Evolutionary conservation across 37 sponge, comb jelly and placozoan species (phyloP).

Genomic region (Aplysina aerophoba): DNA sequence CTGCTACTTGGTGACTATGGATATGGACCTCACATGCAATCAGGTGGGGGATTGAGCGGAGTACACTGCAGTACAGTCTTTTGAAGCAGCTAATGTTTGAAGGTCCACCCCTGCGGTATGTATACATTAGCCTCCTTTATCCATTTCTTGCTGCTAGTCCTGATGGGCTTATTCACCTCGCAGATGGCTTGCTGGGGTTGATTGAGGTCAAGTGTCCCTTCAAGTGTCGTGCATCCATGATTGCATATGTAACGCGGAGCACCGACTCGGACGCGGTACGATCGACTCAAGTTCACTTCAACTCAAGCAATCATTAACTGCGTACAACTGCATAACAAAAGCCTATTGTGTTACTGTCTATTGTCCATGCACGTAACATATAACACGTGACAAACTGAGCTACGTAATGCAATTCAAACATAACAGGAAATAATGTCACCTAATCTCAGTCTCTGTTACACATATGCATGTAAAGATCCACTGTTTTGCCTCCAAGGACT

Average conservation of each 20-base stretch:
- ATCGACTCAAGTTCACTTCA: too few relatives aligned
- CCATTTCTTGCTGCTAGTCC: slow-evolving; percentile 9
- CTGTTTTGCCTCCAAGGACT: not conserved
- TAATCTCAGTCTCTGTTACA: too few relatives aligned
- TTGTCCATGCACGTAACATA: too few relatives aligned
- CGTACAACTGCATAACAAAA: too few relatives aligned
- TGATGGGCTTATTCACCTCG: slow-evolving; percentile 4
- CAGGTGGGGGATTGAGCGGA: slow-evolving; percentile 8
- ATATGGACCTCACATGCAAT: slow-evolving; percentile 22
- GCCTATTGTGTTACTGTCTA: too few relatives aligned
- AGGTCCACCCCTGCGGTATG: slow-evolving; percentile 22
- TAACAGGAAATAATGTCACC: too few relatives aligned
- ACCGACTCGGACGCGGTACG: too few relatives aligned
- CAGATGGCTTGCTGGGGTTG: not conserved
- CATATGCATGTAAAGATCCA: slow-evolving; percentile 32
- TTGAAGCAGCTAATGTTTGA: slow-evolving; percentile 16
- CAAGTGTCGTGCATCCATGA: slow-evolving; percentile 2
- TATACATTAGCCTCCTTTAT: not conserved
- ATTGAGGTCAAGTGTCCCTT: slow-evolving; percentile 34
- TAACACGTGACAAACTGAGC: too few relatives aligned
- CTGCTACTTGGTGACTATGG: slow-evolving; percentile 35
- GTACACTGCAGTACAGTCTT: not conserved
- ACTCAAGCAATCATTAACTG: too few relatives aligned
- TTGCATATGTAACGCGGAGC: too few relatives aligned
- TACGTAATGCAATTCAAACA: too few relatives aligned